Conservation (phyloP, 2,113 vertebrate species). For the Rattus rattus region DNA sequence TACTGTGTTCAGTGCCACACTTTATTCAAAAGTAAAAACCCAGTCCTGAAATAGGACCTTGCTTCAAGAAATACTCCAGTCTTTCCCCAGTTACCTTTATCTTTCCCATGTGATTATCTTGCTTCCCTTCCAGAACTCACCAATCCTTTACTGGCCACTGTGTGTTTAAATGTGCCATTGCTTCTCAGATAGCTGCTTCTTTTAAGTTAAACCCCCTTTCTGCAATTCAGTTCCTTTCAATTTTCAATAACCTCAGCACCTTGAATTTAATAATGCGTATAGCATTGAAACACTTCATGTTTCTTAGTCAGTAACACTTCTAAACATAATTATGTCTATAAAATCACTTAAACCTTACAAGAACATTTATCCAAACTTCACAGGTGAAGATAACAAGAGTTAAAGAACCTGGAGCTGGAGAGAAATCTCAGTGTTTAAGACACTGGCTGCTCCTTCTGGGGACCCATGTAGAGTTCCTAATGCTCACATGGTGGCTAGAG, state of each 20-base stretch:
- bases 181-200: not conserved
- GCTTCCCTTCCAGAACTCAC: not conserved
- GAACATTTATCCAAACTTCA: slow-evolving; percentile 5
- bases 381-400: slow-evolving; percentile 46
- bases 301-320: not conserved
- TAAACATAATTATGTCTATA: slow-evolving; percentile 16
- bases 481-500: not conserved
- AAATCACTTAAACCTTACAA: not conserved
- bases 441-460: too few relatives aligned
- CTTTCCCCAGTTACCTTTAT: not conserved
- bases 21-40: not conserved
- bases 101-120: not conserved
- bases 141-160: not conserved
- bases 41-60: not conserved
- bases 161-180: not conserved
- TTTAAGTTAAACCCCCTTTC: not conserved
- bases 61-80: not conserved
- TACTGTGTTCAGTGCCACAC: not conserved
- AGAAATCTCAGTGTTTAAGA: not conserved
- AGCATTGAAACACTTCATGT: slow-evolving; percentile 45
- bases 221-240: not conserved
- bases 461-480: not conserved
- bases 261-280: slow-evolving; percentile 29
- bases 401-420: not conserved
- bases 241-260: not conserved